Percentiles rank a stretch among this genome's conserved stretches.
Evolutionary conservation across 2,888 invertebrate genomes (phyloP).

Genomic region (Ennomos fuscantarius): DNA sequence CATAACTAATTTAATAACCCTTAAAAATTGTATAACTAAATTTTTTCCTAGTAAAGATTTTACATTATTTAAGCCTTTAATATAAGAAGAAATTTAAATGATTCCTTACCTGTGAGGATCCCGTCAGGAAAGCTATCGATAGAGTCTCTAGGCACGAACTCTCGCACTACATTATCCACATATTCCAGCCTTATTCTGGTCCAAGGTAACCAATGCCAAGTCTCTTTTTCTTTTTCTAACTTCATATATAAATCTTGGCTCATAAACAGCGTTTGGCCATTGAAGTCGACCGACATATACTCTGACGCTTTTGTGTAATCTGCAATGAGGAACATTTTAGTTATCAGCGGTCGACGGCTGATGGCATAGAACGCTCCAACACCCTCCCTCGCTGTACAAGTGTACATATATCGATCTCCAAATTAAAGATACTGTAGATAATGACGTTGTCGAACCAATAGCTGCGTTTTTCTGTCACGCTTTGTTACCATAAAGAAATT

Average conservation of each 20-base stretch:
- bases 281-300: slow-evolving; percentile 48
- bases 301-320: slow-evolving; percentile 52
- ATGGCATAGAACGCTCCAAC: slow-evolving; percentile 1
- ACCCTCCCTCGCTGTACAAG: slow-evolving; percentile 11
- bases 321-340: slow-evolving; percentile 38
- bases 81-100: slow-evolving; percentile 39
- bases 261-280: slow-evolving; percentile 65
- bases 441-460: slow-evolving; percentile 16
- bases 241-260: slow-evolving; percentile 59
- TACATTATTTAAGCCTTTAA: too few species aligned
- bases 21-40: too few species aligned
- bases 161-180: slow-evolving; percentile 55
- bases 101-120: slow-evolving; percentile 65
- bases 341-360: slow-evolving; percentile 12
- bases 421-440: slow-evolving; percentile 27
- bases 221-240: slow-evolving; percentile 57
- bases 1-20: too few species aligned
- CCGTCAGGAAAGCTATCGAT: slow-evolving; percentile 85
- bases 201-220: slow-evolving; percentile 80
- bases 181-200: slow-evolving; percentile 64
- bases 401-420: slow-evolving; percentile 21
- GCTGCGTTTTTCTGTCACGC: neutral
- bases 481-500: too few species aligned
- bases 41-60: too few species aligned
- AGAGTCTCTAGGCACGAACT: slow-evolving; percentile 60